A percentile compares a stretch with the other conserved stretches of the same genome.
phyloP scores from a whole-genome alignment of 1,140 invertebrate species.

The Batillaria attramentaria region DNA sequence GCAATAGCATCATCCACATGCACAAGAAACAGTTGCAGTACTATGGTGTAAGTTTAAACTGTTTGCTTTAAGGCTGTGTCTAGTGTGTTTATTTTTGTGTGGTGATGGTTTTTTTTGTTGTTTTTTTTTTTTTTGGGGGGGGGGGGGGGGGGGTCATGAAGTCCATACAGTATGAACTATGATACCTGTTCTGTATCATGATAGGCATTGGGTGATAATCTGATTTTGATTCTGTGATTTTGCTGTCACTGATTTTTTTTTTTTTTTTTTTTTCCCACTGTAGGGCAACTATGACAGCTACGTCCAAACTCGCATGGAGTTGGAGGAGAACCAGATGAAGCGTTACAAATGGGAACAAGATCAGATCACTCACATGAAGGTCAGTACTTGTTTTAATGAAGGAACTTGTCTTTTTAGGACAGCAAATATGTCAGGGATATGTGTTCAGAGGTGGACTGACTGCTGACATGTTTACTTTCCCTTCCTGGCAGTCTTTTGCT shows the following conservation, averaged over 20 bases:
- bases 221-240: not conserved
- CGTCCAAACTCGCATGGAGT: conserved; percentile 90
- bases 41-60: conserved; percentile 83
- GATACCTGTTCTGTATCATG: not conserved
- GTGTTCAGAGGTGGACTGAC: not conserved
- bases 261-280: conserved; percentile 46
- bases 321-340: conserved; percentile 98
- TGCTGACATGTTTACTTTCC: not conserved
- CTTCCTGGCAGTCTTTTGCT: not conserved
- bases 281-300: conserved; percentile 96
- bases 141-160: too few species aligned
- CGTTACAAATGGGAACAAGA: conserved; percentile 99
- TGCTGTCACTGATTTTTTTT: not conserved
- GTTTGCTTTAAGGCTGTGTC: not conserved
- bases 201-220: not conserved
- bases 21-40: conserved; percentile 94
- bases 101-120: not conserved
- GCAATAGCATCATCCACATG: conserved; percentile 98
- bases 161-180: not conserved
- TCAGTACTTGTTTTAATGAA: conserved; percentile 67
- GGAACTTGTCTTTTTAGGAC: too few species aligned
- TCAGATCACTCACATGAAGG: conserved; percentile 99
- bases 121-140: conserved; percentile 6
- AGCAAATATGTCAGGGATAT: too few species aligned
- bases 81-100: not conserved